Evolutionary conservation across 2,797 vertebrate species (phyloP).

Genomic region (Hoplostethus atlanticus): DNA sequence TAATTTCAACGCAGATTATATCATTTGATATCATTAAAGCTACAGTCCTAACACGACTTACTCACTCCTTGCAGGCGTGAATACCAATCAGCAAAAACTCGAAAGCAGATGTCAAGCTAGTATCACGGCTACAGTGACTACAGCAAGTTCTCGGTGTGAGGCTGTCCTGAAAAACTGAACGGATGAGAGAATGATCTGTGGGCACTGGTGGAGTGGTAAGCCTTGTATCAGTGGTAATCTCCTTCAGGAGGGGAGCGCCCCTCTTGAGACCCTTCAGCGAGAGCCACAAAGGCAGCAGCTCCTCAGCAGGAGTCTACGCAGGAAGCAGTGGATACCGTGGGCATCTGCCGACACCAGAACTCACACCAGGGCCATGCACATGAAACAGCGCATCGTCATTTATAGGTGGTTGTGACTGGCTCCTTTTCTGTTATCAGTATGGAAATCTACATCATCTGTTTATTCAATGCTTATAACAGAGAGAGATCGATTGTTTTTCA

Average conservation of each 20-base stretch:
- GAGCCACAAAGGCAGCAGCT: constrained; percentile 37
- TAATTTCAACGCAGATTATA: constrained; percentile 75
- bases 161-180: constrained; percentile 17
- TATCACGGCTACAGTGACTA: constrained; percentile 7
- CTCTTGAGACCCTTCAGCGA: constrained; percentile 40
- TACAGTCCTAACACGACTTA: constrained; percentile 59
- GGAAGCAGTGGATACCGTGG: constrained; percentile 8
- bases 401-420: background rate
- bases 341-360: constrained; percentile 37
- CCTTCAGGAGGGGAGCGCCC: constrained; percentile 46
- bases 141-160: constrained; percentile 11
- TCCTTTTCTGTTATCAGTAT: background rate
- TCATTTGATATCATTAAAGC: constrained; percentile 69
- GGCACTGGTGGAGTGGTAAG: constrained; percentile 40
- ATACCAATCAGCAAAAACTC: constrained; percentile 40
- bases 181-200: constrained; percentile 43
- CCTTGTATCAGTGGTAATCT: constrained; percentile 40
- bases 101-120: constrained; percentile 31
- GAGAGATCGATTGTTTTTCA: background rate
- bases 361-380: constrained; percentile 11
- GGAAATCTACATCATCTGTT: background rate
- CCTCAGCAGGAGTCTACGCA: constrained; percentile 27
- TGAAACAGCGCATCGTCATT: background rate
- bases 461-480: background rate
- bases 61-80: constrained; percentile 49